Evolutionary conservation across 2,888 invertebrate genomes (phyloP), one percentile per base, ranked within the genome.

Genomic region (Dasypogon diadema): DNA sequence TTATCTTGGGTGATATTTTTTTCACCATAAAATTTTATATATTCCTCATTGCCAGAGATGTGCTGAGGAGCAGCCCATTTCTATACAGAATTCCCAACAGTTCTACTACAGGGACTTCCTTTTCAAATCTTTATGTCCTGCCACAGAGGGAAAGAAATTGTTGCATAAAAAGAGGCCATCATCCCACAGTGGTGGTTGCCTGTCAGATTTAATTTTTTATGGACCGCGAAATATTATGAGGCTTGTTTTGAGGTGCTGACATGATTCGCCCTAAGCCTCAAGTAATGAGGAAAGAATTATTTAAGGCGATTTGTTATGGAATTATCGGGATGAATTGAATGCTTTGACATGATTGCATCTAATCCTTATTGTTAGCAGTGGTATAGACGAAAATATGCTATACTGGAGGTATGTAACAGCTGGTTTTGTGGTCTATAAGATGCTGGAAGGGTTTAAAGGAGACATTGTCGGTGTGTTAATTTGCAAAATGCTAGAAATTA

Each of bases 241-340:
- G 37, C 22, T 21, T 60, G n/a, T 60, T 37, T 26, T 18, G 60
- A 42, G 37, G 60, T 21, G 60, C 60, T 60, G 60, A 34, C 60
- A 16, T 18, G 37, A 10, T 37, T 60, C 60, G 22, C 65, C 65
- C 65, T 65, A 65, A 46, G 65, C 22, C 46, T 46, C 22, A 24
- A 24, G 65, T 48, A 65, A 65, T 65, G 46, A 65, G 65, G 10
- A 65, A 65, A 24, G 65, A 65, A 65, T 65, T 65, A 65, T 65
- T 65, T 37, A n/a, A 65, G 65, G 48, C 24, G 65, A 65, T 65
- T 65, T 65, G 65, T 65, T 65, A 65, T 65, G 65, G 65, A 65
- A 65, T 65, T 65, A 65, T 65, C 46, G 46, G 42, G 24, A 42
- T 48, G 46, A 42, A 46, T 48, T 65, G 48, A 24, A 65, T 65